Evolutionary conservation across 2,888 invertebrate genomes (phyloP).

Genomic region (Idaea aversata): DNA sequence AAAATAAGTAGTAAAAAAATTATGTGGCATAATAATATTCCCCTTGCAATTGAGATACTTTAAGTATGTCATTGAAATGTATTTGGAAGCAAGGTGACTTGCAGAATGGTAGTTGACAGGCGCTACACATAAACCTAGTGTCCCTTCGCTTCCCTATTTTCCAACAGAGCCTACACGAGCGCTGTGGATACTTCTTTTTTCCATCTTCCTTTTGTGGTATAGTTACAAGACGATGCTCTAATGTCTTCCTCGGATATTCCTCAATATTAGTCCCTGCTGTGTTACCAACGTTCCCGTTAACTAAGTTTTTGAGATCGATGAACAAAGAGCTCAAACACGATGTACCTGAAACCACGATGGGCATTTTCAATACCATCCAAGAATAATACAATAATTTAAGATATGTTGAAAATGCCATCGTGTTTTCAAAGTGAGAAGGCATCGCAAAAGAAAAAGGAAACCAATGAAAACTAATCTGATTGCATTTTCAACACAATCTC

Average conservation of each 20-base stretch:
- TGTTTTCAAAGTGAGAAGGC: slow-evolving; percentile 70
- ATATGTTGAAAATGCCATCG: slow-evolving; percentile 80
- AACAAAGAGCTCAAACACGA: slow-evolving; percentile 73
- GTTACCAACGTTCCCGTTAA: slow-evolving; percentile 70
- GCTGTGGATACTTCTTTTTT: slow-evolving; percentile 77
- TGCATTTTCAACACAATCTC: slow-evolving; percentile 80
- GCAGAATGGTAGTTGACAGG: slow-evolving; percentile 75
- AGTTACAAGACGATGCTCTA: slow-evolving; percentile 70
- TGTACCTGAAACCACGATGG: slow-evolving; percentile 80
- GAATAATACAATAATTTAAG: slow-evolving; percentile 33
- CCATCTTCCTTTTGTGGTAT: slow-evolving; percentile 79
- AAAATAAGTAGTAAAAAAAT: slow-evolving; percentile 29
- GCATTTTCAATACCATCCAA: slow-evolving; percentile 65
- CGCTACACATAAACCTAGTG: slow-evolving; percentile 74
- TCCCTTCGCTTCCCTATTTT: slow-evolving; percentile 72
- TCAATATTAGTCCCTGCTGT: slow-evolving; percentile 57
- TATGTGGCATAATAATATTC: slow-evolving; percentile 73
- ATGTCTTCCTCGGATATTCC: slow-evolving; percentile 52
- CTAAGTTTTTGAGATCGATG: slow-evolving; percentile 76
- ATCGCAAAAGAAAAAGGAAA: slow-evolving; percentile 66
- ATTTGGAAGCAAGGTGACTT: slow-evolving; percentile 76
- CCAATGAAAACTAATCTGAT: slow-evolving; percentile 66
- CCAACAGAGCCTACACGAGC: slow-evolving; percentile 77
- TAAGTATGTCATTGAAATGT: slow-evolving; percentile 70
- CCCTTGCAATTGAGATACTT: slow-evolving; percentile 68